phyloP scores from a whole-genome alignment of 1,140 invertebrate genomes.

The Hyles euphorbiae region DNA sequence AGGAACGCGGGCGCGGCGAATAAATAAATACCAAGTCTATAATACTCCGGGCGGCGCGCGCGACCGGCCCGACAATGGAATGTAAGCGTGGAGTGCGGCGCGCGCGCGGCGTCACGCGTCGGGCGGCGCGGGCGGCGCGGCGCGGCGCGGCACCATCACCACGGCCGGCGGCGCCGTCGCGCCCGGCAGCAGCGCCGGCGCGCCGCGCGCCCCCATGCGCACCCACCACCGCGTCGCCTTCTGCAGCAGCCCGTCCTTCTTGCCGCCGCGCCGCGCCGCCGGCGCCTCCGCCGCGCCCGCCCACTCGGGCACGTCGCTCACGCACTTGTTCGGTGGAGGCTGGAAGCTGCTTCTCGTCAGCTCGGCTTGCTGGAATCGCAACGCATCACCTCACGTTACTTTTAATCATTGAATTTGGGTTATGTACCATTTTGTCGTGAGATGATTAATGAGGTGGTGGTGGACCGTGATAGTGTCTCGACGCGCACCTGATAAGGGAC shows the following conservation, averaged over 20 bases:
- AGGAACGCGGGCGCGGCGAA: conserved; percentile 62
- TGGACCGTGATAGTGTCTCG: background rate
- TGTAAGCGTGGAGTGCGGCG: conserved; percentile 65
- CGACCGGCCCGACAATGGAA: conserved; percentile 68
- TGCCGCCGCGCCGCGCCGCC: conserved; percentile 37
- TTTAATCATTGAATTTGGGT: too few species aligned
- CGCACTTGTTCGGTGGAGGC: conserved; percentile 74
- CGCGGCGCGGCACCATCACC: conserved; percentile 65
- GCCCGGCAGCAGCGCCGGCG: conserved; percentile 33
- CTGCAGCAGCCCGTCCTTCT: conserved; percentile 69
- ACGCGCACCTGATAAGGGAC: conserved; percentile 76
- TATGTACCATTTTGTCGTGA: too few species aligned
- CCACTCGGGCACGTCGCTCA: conserved; percentile 74
- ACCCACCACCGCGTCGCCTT: conserved; percentile 67
- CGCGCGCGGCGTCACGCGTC: conserved; percentile 26
- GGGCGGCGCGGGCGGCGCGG: conserved; percentile 33
- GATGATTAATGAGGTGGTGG: too few species aligned
- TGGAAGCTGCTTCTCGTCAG: conserved; percentile 73
- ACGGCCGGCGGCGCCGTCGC: conserved; percentile 50
- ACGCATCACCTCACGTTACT: too few species aligned
- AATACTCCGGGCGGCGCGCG: conserved; percentile 59
- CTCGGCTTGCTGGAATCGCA: conserved; percentile 68
- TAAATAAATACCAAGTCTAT: conserved; percentile 74
- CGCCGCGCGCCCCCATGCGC: conserved; percentile 63
- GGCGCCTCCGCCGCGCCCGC: conserved; percentile 43